These are phyloP conservation scores for Okamejei kenojei DNA, from an alignment of 2,797 vertebrate species.

Conservation along the genomic window DNA sequence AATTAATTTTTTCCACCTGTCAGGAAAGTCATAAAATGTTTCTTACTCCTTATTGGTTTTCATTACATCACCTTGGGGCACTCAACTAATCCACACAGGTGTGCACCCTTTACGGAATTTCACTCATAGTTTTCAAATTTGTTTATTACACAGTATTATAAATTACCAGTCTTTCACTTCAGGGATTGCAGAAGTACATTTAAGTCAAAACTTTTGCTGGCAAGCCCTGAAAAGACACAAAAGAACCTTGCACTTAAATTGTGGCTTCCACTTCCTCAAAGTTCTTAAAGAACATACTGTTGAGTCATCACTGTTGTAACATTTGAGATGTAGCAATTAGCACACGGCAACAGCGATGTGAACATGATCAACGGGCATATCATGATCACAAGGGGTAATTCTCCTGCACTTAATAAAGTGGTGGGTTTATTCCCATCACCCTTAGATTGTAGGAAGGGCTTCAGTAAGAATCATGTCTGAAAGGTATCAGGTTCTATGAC, in stretches of 20 bases:
- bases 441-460: too few relatives aligned
- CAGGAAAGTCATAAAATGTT: constrained; percentile 20
- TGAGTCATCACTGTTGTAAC: too few relatives aligned
- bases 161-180: constrained; percentile 51
- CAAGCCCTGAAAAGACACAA: not conserved
- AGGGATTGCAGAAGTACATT: constrained; percentile 44
- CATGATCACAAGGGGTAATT: too few relatives aligned
- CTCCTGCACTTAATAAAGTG: too few relatives aligned
- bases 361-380: too few relatives aligned
- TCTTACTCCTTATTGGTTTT: constrained; percentile 29
- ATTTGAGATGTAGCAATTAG: too few relatives aligned
- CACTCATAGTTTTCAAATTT: constrained; percentile 22
- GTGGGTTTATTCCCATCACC: too few relatives aligned
- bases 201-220: not conserved
- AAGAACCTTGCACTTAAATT: too few relatives aligned
- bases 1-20: constrained; percentile 36
- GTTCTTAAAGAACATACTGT: too few relatives aligned
- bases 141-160: constrained; percentile 43
- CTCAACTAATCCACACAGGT: constrained; percentile 30
- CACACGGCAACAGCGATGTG: too few relatives aligned
- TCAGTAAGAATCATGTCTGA: too few relatives aligned
- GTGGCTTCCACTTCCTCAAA: too few relatives aligned
- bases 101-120: constrained; percentile 24
- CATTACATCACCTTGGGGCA: constrained; percentile 19
- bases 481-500: not conserved